A percentile compares a stretch with the other conserved stretches of the same genome.
phyloP scores from a whole-genome alignment of 2,113 vertebrate species.

The Chaenogobius annularis region DNA sequence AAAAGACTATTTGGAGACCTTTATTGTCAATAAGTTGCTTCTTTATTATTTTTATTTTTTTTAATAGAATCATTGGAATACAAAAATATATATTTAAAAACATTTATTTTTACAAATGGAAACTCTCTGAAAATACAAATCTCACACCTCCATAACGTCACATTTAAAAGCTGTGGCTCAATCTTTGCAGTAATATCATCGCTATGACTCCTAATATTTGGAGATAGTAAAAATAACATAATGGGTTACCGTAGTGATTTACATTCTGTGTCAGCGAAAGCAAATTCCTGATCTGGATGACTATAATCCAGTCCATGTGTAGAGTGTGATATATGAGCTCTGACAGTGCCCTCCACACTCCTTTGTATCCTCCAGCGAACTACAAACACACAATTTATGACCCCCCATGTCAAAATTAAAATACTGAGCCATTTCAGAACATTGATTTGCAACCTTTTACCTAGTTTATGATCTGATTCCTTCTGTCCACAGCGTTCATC shows the following conservation, averaged over 20 bases:
- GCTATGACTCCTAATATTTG: constrained; percentile 19
- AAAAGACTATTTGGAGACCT: not conserved
- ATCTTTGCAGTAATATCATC: constrained; percentile 47
- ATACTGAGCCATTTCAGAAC: not conserved
- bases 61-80: constrained; percentile 27
- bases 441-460: constrained; percentile 23
- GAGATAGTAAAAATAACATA: constrained; percentile 15
- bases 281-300: constrained; percentile 36
- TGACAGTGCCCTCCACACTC: constrained; percentile 17
- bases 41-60: too few relatives aligned
- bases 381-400: constrained; percentile 26
- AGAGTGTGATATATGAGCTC: constrained; percentile 24
- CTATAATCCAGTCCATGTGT: constrained; percentile 17
- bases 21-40: not conserved
- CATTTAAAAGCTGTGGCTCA: constrained; percentile 66
- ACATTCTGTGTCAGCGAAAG: constrained; percentile 36
- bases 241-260: constrained; percentile 21
- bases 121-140: not conserved
- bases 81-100: constrained; percentile 44
- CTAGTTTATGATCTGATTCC: constrained; percentile 4
- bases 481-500: not conserved
- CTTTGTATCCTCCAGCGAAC: not conserved
- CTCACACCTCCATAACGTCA: constrained; percentile 11
- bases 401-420: not conserved
- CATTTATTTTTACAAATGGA: constrained; percentile 14